Evolutionary conservation across 2,888 invertebrate genomes (phyloP).

Genomic region (Megaustenia siamemsis): DNA sequence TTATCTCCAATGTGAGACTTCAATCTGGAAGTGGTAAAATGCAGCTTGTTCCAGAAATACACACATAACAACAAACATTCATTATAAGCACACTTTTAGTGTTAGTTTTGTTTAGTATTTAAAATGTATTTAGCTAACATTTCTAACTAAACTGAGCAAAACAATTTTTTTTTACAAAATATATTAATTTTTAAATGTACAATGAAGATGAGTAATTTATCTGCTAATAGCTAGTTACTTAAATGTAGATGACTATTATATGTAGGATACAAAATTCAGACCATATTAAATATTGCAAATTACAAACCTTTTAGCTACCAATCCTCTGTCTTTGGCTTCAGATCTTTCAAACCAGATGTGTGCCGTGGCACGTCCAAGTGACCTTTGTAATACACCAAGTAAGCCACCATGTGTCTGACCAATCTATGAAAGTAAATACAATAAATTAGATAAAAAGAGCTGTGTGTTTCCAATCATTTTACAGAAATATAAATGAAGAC

Average conservation of each 20-base stretch:
- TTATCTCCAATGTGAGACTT: slow-evolving; percentile 95
- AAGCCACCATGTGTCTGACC: slow-evolving; percentile 97
- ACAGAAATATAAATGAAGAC: too few species aligned
- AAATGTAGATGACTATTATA: too few species aligned
- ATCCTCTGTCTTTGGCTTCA: slow-evolving; percentile 95
- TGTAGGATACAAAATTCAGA: neutral
- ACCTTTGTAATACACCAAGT: slow-evolving; percentile 93
- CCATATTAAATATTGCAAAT: neutral
- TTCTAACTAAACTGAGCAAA: too few species aligned
- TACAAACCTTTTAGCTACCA: slow-evolving; percentile 88
- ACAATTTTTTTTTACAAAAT: too few species aligned
- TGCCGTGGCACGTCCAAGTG: slow-evolving; percentile 94
- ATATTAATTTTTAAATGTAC: too few species aligned
- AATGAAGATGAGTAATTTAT: too few species aligned
- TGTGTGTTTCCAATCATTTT: too few species aligned
- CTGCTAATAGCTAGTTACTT: too few species aligned
- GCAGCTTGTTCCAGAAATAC: neutral
- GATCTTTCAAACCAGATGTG: slow-evolving; percentile 99
- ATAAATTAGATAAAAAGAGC: neutral
- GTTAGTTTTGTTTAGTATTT: too few species aligned
- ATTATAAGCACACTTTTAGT: too few species aligned
- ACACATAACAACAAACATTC: too few species aligned
- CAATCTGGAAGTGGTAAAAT: slow-evolving; percentile 83
- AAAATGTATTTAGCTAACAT: too few species aligned
- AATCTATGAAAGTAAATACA: slow-evolving; percentile 84